phyloP scores from a whole-genome alignment of 2,113 vertebrate species.

The Cyphomyrus discorhynchus region DNA sequence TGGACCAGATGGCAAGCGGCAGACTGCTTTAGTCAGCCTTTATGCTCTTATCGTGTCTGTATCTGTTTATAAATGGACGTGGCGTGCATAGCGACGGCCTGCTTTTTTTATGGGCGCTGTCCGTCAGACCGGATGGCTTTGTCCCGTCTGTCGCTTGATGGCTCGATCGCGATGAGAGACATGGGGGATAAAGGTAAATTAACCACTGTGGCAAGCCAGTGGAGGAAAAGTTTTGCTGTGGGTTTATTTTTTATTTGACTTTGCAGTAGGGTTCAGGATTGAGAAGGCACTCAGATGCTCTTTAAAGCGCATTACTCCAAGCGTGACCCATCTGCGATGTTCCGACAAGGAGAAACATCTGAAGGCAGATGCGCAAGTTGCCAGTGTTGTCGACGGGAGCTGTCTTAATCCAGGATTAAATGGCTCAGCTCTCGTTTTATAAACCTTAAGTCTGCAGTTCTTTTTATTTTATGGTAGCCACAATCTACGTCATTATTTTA shows the following conservation, averaged over 20 bases:
- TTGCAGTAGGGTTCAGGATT: not conserved
- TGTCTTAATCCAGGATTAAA: constrained; percentile 57
- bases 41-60: not conserved
- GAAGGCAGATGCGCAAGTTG: not conserved
- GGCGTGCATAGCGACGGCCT: not conserved
- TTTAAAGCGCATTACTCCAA: not conserved
- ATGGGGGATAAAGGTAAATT: not conserved
- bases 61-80: not conserved
- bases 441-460: not conserved
- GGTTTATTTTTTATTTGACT: not conserved
- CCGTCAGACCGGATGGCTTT: not conserved
- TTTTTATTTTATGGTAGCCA: not conserved
- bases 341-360: not conserved
- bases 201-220: not conserved
- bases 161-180: not conserved
- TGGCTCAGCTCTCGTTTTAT: constrained; percentile 38
- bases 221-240: not conserved
- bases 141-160: not conserved
- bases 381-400: constrained; percentile 46
- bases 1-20: not conserved
- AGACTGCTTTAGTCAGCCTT: not conserved
- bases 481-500: not conserved
- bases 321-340: constrained; percentile 19
- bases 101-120: not conserved
- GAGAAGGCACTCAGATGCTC: not conserved